Evolutionary conservation across 1,140 invertebrate genomes (phyloP), one percentile per base, ranked within the genome.

Genomic region (Philotrypesis tridentata): DNA sequence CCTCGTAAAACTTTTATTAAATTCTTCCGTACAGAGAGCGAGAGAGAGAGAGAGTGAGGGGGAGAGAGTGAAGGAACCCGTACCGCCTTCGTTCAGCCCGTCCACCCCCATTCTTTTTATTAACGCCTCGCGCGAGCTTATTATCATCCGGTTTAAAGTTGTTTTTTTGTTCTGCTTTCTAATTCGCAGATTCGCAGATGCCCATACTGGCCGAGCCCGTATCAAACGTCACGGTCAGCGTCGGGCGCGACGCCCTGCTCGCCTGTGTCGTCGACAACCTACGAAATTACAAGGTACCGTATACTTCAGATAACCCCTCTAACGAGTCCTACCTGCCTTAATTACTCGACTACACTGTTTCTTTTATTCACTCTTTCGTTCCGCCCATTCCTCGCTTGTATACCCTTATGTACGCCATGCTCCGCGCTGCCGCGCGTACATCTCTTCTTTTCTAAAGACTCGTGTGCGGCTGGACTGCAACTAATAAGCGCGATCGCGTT

Each of bases 201-300:
- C 97, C 97, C 11, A 94, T 94, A 85, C 98, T 99, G 89, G 96
- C 97, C 78, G 97, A 98, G 85, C 95, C 96, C 29, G 97, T 98
- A 86, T 95, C 96, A 37, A 99, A 98, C 92, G 96, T 99, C 48
- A 99, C 97, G 8, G 97, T 98, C 8, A 96, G 96, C 29, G 95
- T 97, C 17, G 97, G 97, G 12, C 94, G 96, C 71, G 97, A 98
- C 89, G 97, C 97, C 17, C 92, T 98, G 2, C 93, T 99, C 43
- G 96, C 97, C n/a, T 99, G 98, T 89, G 96, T 98, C 78, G 97
- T 99, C 31, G 96, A 98, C 89, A 97, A 97, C 91, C 94, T 99
- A 33, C 95, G 95, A 85, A 94, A 94, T 84, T 98, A 97, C 90
- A 97, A 97, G 95, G 97, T 97, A 93, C 92, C 89, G 87, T 55